Percentiles rank a stretch among this genome's conserved stretches.
Conservation (phyloP, 2,113 vertebrate genomes). For the Eclectus roratus region DNA sequence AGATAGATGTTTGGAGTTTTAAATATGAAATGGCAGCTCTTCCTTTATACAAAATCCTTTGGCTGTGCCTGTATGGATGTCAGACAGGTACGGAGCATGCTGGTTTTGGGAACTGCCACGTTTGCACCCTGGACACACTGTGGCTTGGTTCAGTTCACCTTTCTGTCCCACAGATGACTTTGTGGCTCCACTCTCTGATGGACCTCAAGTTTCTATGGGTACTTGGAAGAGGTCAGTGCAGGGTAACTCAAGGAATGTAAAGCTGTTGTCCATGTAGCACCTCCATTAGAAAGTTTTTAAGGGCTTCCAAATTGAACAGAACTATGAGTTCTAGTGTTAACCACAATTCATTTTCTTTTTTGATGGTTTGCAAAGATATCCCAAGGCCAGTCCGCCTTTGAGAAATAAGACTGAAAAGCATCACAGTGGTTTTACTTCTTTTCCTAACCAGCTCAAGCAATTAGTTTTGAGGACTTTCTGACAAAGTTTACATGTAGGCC, state of each 20-base stretch:
- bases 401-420: background rate
- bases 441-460: background rate
- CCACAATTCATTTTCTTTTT: too few relatives aligned
- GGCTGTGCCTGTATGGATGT: fast-evolving
- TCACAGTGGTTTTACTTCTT: background rate
- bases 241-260: background rate
- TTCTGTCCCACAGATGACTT: background rate
- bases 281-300: background rate
- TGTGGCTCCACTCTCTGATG: background rate
- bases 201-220: background rate
- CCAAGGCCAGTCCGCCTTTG: background rate
- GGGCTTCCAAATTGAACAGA: background rate
- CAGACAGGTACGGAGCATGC: background rate
- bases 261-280: background rate
- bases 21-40: background rate
- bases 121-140: fast-evolving
- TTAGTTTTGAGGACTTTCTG: background rate
- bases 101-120: background rate
- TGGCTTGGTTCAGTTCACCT: background rate
- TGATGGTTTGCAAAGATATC: fast-evolving
- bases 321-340: background rate
- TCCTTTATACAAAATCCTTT: background rate
- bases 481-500: background rate
- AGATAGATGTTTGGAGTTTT: background rate
- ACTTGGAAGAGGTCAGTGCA: background rate